Conservation (phyloP, 37 sponge, comb jelly and placozoan species). For the Diacarnus erythraeanus region DNA sequence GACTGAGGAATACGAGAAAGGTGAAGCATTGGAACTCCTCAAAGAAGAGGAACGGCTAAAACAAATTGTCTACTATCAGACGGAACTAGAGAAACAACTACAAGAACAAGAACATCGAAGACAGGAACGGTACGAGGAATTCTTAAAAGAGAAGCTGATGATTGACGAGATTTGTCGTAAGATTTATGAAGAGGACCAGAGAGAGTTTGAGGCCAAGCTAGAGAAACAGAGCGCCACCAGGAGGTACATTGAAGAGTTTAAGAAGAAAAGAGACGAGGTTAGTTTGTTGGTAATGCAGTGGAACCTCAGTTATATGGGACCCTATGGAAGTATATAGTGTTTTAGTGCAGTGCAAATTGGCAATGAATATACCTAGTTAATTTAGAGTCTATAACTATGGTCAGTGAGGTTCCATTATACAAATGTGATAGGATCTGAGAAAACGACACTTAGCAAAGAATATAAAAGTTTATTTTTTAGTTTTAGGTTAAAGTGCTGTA, state of each 20-base stretch:
- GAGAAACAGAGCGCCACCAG: constrained; percentile 89
- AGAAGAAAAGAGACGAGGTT: constrained; percentile 83
- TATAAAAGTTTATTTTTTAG: too few relatives aligned
- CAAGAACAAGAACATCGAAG: constrained; percentile 88
- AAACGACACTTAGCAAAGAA: too few relatives aligned
- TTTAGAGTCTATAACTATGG: too few relatives aligned
- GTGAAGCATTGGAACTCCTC: constrained; percentile 42
- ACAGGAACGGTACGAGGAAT: constrained; percentile 93
- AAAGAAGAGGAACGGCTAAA: constrained; percentile 65
- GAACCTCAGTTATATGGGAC: neutral
- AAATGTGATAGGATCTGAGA: too few relatives aligned
- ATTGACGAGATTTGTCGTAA: constrained; percentile 99
- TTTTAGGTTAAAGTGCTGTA: too few relatives aligned
- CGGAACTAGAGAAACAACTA: constrained; percentile 88
- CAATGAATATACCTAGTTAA: too few relatives aligned
- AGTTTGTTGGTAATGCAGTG: too few relatives aligned
- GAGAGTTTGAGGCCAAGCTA: constrained; percentile 70
- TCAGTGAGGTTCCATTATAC: too few relatives aligned
- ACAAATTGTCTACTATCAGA: constrained; percentile 79
- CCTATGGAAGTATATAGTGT: too few relatives aligned
- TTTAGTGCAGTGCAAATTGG: too few relatives aligned
- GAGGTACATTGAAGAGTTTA: constrained; percentile 84
- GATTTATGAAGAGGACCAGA: constrained; percentile 97
- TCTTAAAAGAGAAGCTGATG: constrained; percentile 98
- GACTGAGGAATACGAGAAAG: constrained; percentile 68